A percentile compares a stretch with the other conserved stretches of the same genome.
Evolutionary conservation across 2,888 invertebrate species (phyloP).

Genomic region (Litoditis marina): DNA sequence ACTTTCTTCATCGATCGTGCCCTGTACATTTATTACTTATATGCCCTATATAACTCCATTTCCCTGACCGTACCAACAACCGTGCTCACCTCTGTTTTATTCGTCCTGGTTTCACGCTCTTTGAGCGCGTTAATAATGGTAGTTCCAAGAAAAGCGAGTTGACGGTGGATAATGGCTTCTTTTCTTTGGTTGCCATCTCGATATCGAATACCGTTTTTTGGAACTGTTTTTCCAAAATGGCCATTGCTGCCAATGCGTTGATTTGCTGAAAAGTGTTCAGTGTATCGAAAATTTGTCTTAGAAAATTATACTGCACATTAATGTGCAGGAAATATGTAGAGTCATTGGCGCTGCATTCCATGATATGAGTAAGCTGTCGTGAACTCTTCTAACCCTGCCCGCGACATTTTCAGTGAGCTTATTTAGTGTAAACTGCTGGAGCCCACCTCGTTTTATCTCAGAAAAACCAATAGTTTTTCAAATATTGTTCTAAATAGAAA

Average conservation of each 20-base stretch:
- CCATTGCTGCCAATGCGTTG: constrained; percentile 44
- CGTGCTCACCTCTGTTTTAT: no score
- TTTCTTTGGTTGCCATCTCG: constrained; percentile 23
- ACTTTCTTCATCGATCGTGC: constrained; percentile 11
- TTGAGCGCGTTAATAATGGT: constrained; percentile 35
- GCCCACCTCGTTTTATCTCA: no score
- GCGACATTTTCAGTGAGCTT: no score
- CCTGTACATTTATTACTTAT: not conserved
- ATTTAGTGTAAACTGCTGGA: no score
- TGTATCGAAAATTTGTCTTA: not conserved
- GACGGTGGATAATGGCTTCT: constrained; percentile 20
- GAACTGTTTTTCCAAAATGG: constrained; percentile 44
- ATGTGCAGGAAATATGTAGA: no score
- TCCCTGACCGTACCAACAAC: no score
- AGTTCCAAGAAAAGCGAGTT: constrained; percentile 37
- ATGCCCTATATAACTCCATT: not conserved
- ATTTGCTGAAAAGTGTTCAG: constrained; percentile 26
- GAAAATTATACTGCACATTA: no score
- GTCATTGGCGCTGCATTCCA: no score
- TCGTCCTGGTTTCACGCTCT: constrained; percentile 26
- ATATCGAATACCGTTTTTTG: constrained; percentile 47
- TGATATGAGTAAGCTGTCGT: no score
- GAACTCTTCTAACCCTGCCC: no score
- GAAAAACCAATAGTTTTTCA: no score
- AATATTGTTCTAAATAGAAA: no score